Evolutionary conservation across 2,888 invertebrate species (phyloP).

Genomic region (Cepaea hortensis): DNA sequence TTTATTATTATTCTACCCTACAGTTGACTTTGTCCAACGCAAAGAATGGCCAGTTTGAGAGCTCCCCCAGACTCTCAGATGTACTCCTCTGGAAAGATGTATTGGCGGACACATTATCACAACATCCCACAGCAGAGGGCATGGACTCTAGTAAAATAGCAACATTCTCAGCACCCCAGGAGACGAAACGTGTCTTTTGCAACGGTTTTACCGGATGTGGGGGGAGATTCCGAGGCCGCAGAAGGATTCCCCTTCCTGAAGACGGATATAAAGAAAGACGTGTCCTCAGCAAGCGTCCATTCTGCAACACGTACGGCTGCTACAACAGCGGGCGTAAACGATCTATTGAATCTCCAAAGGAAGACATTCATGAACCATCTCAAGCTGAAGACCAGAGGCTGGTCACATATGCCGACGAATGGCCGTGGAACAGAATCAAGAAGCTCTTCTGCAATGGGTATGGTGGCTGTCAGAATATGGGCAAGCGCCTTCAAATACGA

Average conservation of each 20-base stretch:
- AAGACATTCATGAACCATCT: background rate
- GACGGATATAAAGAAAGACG: constrained; percentile 27
- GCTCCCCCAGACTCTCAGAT: constrained; percentile 3
- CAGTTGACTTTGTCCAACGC: constrained; percentile 30
- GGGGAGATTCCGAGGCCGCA: constrained; percentile 49
- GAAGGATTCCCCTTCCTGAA: constrained; percentile 41
- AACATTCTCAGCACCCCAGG: no score
- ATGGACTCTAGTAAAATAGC: background rate
- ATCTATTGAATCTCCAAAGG: background rate
- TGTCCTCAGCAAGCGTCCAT: constrained; percentile 58
- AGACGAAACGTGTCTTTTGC: constrained; percentile 54
- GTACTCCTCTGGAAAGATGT: background rate
- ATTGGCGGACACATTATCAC: background rate
- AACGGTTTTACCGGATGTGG: constrained; percentile 58
- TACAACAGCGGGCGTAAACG: constrained; percentile 56
- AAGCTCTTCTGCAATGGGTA: constrained; percentile 55
- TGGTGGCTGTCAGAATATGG: constrained; percentile 53
- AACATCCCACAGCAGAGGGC: background rate
- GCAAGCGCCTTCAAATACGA: constrained; percentile 36
- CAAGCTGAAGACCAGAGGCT: background rate
- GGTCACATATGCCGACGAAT: background rate
- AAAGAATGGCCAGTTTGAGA: background rate
- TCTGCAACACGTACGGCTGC: constrained; percentile 67
- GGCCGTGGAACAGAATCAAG: constrained; percentile 30
- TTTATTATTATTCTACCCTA: background rate